These are phyloP conservation scores for Subacronicta megacephala DNA, from an alignment of 2,888 invertebrate genomes.

Conservation along the genomic window DNA sequence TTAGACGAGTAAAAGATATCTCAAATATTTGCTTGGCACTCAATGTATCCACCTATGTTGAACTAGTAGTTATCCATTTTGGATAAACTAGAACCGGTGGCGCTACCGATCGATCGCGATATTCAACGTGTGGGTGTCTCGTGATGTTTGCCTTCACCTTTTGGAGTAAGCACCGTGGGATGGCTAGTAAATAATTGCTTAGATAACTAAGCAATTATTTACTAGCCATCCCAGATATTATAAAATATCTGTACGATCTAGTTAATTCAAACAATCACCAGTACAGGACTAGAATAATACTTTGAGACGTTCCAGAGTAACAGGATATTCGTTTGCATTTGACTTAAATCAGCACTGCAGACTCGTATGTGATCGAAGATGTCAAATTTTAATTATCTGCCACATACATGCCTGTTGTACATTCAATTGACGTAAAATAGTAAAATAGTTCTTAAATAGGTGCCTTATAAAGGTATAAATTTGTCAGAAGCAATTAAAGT, in stretches of 20 bases:
- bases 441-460: constrained; percentile 12
- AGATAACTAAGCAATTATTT: too few relatives aligned
- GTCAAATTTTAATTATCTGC: too few relatives aligned
- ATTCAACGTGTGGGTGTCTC: constrained; percentile 25
- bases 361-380: too few relatives aligned
- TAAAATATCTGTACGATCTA: constrained; percentile 11
- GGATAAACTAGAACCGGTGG: constrained; percentile 10
- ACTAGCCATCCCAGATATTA: too few relatives aligned
- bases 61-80: constrained; percentile 7
- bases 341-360: too few relatives aligned
- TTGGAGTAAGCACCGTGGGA: not conserved
- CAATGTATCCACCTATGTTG: not conserved
- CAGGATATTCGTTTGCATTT: too few relatives aligned
- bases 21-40: not conserved
- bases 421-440: not conserved
- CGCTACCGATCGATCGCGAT: constrained; percentile 13
- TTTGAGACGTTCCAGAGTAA: not conserved
- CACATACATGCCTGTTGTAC: too few relatives aligned
- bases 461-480: constrained; percentile 34
- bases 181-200: constrained; percentile 12
- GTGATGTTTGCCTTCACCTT: constrained; percentile 33
- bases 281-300: not conserved
- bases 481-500: constrained; percentile 58
- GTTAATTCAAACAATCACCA: constrained; percentile 17
- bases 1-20: not conserved